Percentiles rank a stretch among this genome's conserved stretches.
Conservation (phyloP, 2,888 invertebrate species). For the Bugulina stolonifera region DNA sequence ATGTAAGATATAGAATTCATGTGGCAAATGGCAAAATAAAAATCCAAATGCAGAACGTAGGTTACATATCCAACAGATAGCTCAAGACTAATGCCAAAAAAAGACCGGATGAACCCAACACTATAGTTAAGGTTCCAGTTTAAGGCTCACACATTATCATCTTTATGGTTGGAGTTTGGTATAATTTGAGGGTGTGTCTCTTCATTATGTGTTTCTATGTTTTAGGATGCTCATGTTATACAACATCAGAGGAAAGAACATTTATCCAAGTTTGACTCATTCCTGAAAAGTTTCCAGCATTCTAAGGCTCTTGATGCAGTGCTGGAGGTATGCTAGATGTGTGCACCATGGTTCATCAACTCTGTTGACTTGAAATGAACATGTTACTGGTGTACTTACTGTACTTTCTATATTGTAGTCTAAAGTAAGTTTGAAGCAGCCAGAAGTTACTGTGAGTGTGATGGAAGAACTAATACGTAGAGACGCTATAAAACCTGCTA, state of each 20-base stretch:
- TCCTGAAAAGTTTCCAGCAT: slow-evolving; percentile 74
- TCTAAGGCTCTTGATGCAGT: slow-evolving; percentile 71
- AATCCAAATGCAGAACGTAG: too few species aligned
- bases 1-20: not conserved
- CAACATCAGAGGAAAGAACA: slow-evolving; percentile 38
- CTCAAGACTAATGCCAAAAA: too few species aligned
- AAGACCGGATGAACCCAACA: too few species aligned
- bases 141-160: too few species aligned
- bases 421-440: slow-evolving; percentile 47
- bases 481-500: slow-evolving; percentile 68
- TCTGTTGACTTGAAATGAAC: too few species aligned
- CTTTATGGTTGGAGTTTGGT: too few species aligned
- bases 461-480: slow-evolving; percentile 80
- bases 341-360: too few species aligned
- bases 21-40: too few species aligned
- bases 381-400: not conserved
- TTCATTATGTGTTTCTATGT: not conserved
- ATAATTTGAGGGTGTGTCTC: too few species aligned
- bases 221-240: slow-evolving; percentile 44
- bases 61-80: too few species aligned
- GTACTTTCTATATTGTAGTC: slow-evolving; percentile 29
- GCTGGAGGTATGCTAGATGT: slow-evolving; percentile 56
- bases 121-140: too few species aligned
- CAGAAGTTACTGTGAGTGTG: slow-evolving; percentile 72
- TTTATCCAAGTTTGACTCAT: slow-evolving; percentile 61